phyloP scores from a whole-genome alignment of 2,888 invertebrate species.

The Amphimallon solstitiale region DNA sequence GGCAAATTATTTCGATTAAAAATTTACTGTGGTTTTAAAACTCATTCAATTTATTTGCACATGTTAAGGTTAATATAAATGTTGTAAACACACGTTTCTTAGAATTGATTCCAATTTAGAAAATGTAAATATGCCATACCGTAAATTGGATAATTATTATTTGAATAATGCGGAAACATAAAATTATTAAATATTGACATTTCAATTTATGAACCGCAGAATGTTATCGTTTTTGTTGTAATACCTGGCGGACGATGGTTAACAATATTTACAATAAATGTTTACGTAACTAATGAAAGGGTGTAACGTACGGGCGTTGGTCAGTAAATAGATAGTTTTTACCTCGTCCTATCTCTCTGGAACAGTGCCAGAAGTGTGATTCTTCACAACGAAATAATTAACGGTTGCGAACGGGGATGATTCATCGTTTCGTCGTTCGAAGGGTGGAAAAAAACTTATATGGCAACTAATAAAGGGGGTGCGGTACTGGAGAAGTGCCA shows the following conservation, averaged over 20 bases:
- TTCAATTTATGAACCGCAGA: background rate
- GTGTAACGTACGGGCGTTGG: constrained; percentile 14
- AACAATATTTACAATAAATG: constrained; percentile 13
- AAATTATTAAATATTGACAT: background rate
- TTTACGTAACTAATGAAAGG: constrained; percentile 22
- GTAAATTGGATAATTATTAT: no score
- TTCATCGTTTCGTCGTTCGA: constrained; percentile 1
- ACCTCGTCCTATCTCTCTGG: background rate
- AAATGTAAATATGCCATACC: no score
- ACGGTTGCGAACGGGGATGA: constrained; percentile 11
- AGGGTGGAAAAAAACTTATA: constrained; percentile 3
- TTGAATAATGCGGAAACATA: no score
- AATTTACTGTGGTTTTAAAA: no score
- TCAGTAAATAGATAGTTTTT: background rate
- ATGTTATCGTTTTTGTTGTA: background rate
- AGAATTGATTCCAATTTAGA: no score
- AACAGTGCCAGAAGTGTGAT: constrained; percentile 22
- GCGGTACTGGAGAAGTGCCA: background rate
- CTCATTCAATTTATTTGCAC: no score
- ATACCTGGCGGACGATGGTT: background rate
- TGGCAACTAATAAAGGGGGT: constrained; percentile 17
- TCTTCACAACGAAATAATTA: constrained; percentile 23
- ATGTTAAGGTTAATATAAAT: no score
- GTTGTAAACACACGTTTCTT: no score
- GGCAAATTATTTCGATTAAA: no score